Evolutionary conservation across 2,888 invertebrate genomes (phyloP).

Genomic region (Arctia plantaginis): DNA sequence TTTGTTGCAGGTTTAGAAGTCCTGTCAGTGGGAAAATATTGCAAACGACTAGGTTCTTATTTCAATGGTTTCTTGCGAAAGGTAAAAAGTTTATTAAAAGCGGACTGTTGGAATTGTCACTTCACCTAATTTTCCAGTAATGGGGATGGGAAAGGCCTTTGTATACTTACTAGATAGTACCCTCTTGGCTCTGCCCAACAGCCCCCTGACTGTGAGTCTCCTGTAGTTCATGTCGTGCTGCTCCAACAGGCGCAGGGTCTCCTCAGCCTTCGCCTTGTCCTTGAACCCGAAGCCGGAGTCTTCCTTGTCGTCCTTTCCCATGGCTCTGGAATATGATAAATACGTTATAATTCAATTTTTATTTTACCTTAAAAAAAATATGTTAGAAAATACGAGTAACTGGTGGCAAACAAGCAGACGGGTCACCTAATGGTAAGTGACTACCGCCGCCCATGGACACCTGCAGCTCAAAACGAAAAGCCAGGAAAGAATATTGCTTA

Average conservation of each 20-base stretch:
- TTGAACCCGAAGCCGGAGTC: slow-evolving; percentile 90
- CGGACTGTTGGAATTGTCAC: not conserved
- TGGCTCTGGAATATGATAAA: slow-evolving; percentile 46
- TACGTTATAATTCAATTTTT: not conserved
- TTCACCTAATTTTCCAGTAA: no score
- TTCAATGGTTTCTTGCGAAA: no score
- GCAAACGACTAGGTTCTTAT: no score
- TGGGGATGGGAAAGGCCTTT: not conserved
- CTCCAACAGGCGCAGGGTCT: slow-evolving; percentile 88
- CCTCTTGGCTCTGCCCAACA: slow-evolving; percentile 71
- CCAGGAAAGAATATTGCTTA: no score
- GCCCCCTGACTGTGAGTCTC: slow-evolving; percentile 87
- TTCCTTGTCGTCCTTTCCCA: slow-evolving; percentile 85
- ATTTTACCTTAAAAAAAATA: no score
- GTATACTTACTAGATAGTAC: slow-evolving; percentile 61
- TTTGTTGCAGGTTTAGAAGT: no score
- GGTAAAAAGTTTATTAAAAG: no score
- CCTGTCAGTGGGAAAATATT: not conserved
- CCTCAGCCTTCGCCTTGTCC: slow-evolving; percentile 89
- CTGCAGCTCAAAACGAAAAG: no score
- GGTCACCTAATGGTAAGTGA: no score
- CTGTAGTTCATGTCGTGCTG: slow-evolving; percentile 89
- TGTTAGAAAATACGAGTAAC: no score
- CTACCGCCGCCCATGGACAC: no score
- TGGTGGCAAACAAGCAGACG: no score